phyloP scores from a whole-genome alignment of 1,140 invertebrate species.

The Ceratosolen solmsi region DNA sequence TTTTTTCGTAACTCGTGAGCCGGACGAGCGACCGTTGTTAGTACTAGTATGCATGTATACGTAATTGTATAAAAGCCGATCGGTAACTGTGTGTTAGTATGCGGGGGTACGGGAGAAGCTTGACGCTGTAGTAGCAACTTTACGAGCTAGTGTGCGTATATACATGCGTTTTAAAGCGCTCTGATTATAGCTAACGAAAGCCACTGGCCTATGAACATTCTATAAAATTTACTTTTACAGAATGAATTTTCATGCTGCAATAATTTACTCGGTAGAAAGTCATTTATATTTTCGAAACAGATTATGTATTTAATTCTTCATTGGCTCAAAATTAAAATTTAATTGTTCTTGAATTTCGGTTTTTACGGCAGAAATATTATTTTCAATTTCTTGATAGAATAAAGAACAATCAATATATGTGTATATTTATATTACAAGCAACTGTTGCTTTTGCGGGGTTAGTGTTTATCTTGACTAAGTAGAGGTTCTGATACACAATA shows the following conservation, averaged over 20 bases:
- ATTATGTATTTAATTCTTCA: not conserved
- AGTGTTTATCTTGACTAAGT: too few relatives aligned
- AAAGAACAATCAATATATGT: too few relatives aligned
- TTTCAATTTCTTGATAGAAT: too few relatives aligned
- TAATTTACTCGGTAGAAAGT: not conserved
- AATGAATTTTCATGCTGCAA: too few relatives aligned
- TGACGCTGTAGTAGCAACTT: not conserved
- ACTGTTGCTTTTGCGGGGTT: too few relatives aligned
- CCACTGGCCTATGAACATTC: not conserved
- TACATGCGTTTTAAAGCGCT: not conserved
- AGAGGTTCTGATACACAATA: too few relatives aligned
- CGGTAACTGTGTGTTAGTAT: not conserved
- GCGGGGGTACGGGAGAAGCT: not conserved
- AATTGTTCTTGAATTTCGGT: too few relatives aligned
- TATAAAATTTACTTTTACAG: not conserved
- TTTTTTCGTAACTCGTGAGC: constrained; percentile 7
- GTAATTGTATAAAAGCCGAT: constrained; percentile 21
- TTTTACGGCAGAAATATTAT: too few relatives aligned
- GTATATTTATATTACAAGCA: too few relatives aligned
- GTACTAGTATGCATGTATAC: not conserved
- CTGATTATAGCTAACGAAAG: constrained; percentile 13
- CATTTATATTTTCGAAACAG: not conserved
- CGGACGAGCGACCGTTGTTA: not conserved
- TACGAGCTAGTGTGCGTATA: not conserved
- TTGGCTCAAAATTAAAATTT: too few relatives aligned